These are phyloP conservation scores for Uromys caudimaculatus DNA, from an alignment of 2,797 vertebrate genomes.

Conservation along the genomic window DNA sequence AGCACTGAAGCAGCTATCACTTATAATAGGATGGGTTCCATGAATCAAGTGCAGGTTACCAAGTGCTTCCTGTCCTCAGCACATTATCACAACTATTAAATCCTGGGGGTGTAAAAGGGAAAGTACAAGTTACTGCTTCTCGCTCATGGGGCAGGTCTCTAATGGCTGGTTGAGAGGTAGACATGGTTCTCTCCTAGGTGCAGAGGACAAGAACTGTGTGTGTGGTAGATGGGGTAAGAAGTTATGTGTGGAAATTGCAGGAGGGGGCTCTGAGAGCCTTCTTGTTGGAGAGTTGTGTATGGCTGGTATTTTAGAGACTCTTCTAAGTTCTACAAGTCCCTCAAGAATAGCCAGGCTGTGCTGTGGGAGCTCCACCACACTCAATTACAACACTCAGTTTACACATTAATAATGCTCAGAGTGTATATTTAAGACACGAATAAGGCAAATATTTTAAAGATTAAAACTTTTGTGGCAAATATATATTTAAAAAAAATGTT, in stretches of 20 bases:
- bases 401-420: not conserved
- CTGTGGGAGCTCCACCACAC: constrained; percentile 10
- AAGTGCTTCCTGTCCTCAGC: not conserved
- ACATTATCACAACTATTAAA: constrained; percentile 53
- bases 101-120: constrained; percentile 23
- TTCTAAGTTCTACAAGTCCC: not conserved
- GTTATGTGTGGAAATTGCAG: constrained; percentile 35
- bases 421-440: not conserved
- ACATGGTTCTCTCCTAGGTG: not conserved
- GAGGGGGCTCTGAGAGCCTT: not conserved
- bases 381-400: not conserved
- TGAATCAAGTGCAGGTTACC: not conserved
- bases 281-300: not conserved
- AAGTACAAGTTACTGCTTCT: constrained; percentile 51
- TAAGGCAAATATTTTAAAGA: not conserved
- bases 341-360: not conserved
- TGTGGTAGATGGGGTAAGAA: too few species aligned
- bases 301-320: not conserved
- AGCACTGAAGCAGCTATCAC: not conserved
- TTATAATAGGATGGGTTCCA: constrained; percentile 26
- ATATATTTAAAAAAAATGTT: not conserved
- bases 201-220: not conserved
- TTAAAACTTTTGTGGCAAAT: not conserved
- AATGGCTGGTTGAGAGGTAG: not conserved
- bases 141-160: constrained; percentile 14